Evolutionary conservation across 2,113 vertebrate species (phyloP), one percentile per base, ranked within the genome.

Genomic region (Zeus faber): DNA sequence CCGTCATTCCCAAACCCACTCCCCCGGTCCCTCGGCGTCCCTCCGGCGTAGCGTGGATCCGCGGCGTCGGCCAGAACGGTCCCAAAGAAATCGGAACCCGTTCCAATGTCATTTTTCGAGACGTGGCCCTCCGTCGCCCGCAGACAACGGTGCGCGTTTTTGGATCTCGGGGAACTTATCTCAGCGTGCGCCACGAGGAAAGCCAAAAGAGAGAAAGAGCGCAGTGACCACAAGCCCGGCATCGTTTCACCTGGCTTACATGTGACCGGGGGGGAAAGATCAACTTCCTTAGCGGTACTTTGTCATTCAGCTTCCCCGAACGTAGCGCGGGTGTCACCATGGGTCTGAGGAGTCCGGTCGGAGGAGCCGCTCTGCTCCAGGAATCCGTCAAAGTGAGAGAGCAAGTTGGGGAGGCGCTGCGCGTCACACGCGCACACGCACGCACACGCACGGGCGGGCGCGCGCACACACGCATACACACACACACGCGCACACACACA

Each of bases 341-440:
- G n/a, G n/a, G n/a, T n/a, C n/a, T n/a, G n/a, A n/a, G n/a, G n/a
- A n/a, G n/a, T n/a, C n/a, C n/a, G 72, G 66, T 68, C 76, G 68
- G 79, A 44, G 49, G 62, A 20, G 53, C 64, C 67, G 75, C 67
- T 79, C 80, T 49, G 62, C 72, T 80, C 80, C 73, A 82, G 70
- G 77, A 83, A 74, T 82, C 74, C 76, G 82, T 80, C 75, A 85
- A 86, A 87, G 83, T 83, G 83, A 83, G 65, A 43, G 58, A 23
- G 67, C 41, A 65, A 77, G 77, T 70, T 83, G 70, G 75, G 76
- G 73, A 70, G 79, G 82, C 70, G 83, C 75, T 82, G 79, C 67
- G 83, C 80, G 70, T 76, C 80, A 82, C 13, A 11, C 10, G n/a
- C 33, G 3, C 33, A 1, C 33, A 7, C 33, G 3, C 33, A 7